Evolutionary conservation across 2,113 vertebrate species (phyloP), one percentile per base, ranked within the genome.

Genomic region (Phalacrocorax carbo): DNA sequence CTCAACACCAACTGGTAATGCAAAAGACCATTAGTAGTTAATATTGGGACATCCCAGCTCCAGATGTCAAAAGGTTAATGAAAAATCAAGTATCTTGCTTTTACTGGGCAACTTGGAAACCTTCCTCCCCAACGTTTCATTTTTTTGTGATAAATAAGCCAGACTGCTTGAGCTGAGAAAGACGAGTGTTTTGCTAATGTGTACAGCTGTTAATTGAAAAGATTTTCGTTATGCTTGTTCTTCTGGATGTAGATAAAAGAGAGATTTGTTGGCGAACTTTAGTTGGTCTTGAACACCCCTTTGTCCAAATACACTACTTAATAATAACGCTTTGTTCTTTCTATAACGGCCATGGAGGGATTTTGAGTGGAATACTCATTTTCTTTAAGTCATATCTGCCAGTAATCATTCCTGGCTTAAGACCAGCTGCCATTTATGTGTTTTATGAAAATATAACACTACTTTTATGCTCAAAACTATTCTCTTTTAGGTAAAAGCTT

Each of bases 321-420:
- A 97, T 98, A 98, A 97, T 97, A 97, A 95, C 4, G 54, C 97
- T 98, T 98, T 98, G 97, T 98, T 98, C 97, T 98, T 96, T 91
- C 95, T 93, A 21, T 95, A 98, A 97, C 97, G 94, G 95, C 96
- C 96, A 97, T 96, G 94, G 91, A 96, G 96, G 95, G 96, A 97
- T 96, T 98, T 96, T 93, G 94, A 98, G 97, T 96, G 64, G 90
- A 97, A 97, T 95, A 97, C 89, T 98, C 98, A 94, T 98, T 98
- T 98, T 97, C 97, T 97, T 97, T 97, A 97, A 98, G 95, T 97
- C 96, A 78, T 98, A 98, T 98, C 98, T 98, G 97, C 97, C 94
- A 97, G 97, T 98, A 98, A 98, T 98, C 98, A 98, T 97, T 98
- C 91, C 96, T 98, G 98, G 98, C 98, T 97, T 93, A 94, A 97